Evolutionary conservation across 2,113 vertebrate species (phyloP).

Genomic region (Corythornis madagascariensis): DNA sequence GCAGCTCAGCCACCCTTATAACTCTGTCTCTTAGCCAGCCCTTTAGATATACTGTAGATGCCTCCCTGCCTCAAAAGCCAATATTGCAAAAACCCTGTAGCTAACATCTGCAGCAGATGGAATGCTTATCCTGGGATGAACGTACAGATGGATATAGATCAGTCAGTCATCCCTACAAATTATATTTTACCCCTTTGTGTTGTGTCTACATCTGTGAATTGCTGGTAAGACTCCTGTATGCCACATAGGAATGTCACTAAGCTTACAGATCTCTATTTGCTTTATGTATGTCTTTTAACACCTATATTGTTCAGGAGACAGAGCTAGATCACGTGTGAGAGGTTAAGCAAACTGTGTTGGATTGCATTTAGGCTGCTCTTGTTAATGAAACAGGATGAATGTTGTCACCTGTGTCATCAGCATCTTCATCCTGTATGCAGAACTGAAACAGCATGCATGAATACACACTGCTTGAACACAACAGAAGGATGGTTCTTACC

Average conservation of each 20-base stretch:
- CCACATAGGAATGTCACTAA: not conserved
- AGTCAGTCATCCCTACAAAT: constrained; percentile 45
- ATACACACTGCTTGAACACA: rapidly evolving
- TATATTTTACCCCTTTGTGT: constrained; percentile 35
- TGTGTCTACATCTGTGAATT: constrained; percentile 10
- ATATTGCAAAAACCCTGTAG: constrained; percentile 6
- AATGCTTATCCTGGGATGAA: constrained; percentile 10
- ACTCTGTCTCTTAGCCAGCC: not conserved
- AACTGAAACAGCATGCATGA: not conserved
- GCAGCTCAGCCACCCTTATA: not conserved
- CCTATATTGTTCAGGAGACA: not conserved
- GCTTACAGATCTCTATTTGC: not conserved
- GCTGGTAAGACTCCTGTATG: not conserved
- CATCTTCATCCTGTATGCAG: not conserved
- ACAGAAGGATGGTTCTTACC: not conserved
- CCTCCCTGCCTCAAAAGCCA: not conserved
- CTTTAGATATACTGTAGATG: constrained; percentile 16
- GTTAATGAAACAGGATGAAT: not conserved
- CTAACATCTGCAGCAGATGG: constrained; percentile 62
- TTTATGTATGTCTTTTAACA: not conserved
- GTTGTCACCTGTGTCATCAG: not conserved
- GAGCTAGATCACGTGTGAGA: rapidly evolving
- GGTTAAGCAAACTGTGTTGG: not conserved
- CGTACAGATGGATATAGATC: constrained; percentile 44
- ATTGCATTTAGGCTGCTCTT: not conserved